Evolutionary conservation across 2,888 invertebrate genomes (phyloP).

Genomic region (Caenorhabditis sp.): DNA sequence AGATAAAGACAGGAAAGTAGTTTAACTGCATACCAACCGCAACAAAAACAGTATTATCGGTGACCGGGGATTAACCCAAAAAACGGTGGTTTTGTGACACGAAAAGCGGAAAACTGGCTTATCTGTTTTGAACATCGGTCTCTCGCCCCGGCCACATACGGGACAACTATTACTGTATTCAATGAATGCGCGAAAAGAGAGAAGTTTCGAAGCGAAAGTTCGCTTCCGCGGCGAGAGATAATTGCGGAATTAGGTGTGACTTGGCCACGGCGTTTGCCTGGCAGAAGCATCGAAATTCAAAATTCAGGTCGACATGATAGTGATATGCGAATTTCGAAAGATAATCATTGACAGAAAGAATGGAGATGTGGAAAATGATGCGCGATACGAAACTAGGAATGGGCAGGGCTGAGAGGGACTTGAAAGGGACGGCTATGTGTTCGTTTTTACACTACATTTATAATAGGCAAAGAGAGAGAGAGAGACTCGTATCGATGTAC

Average conservation of each 20-base stretch:
- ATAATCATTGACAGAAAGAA: not conserved
- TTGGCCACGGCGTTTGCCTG: no score
- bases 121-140: conserved; percentile 48
- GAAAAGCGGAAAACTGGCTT: conserved; percentile 48
- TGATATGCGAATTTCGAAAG: not conserved
- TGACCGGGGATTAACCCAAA: conserved; percentile 46
- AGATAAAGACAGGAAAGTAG: no score
- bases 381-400: conserved; percentile 3
- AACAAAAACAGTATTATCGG: conserved; percentile 30
- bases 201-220: conserved; percentile 14
- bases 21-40: not conserved
- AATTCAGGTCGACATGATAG: conserved; percentile 34
- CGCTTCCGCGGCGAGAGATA: conserved; percentile 6
- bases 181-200: not conserved
- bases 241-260: conserved; percentile 43
- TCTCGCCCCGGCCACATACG: conserved; percentile 3
- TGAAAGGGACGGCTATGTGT: not conserved
- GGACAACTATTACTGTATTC: conserved; percentile 33
- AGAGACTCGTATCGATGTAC: conserved; percentile 29
- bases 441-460: conserved; percentile 50
- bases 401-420: not conserved
- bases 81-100: conserved; percentile 16
- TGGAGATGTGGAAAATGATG: no score
- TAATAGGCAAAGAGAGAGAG: conserved; percentile 18
- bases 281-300: no score